phyloP scores from a whole-genome alignment of 2,888 invertebrate genomes.

The Cheilosia pagana region DNA sequence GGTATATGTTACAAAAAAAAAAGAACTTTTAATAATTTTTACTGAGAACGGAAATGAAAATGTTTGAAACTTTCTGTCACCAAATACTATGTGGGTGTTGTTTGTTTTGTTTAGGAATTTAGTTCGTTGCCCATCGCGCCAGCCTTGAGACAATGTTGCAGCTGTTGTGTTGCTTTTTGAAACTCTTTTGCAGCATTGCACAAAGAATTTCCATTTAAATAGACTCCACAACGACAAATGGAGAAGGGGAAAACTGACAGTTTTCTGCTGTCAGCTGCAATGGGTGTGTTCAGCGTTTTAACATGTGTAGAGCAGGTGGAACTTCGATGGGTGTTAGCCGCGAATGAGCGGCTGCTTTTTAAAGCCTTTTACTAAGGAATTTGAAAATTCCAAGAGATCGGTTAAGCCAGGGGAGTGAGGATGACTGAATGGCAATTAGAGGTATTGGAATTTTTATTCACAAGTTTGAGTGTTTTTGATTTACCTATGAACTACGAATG shows the following conservation, averaged over 20 bases:
- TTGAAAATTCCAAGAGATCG: too few species aligned
- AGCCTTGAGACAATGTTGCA: slow-evolving; percentile 11
- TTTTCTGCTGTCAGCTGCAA: neutral
- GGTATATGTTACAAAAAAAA: slow-evolving; percentile 9
- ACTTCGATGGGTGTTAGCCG: too few species aligned
- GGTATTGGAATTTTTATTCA: too few species aligned
- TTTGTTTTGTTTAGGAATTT: neutral
- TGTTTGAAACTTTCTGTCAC: neutral
- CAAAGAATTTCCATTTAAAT: neutral
- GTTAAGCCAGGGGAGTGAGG: too few species aligned
- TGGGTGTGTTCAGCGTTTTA: neutral
- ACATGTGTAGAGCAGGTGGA: neutral
- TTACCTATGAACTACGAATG: too few species aligned
- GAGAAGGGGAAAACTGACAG: neutral
- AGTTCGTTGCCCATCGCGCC: neutral
- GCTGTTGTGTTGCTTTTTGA: neutral
- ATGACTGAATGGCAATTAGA: too few species aligned
- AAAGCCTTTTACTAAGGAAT: too few species aligned
- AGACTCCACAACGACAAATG: neutral
- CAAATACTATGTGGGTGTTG: slow-evolving; percentile 19
- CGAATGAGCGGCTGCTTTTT: too few species aligned
- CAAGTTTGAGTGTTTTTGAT: too few species aligned
- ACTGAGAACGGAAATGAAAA: slow-evolving; percentile 43
- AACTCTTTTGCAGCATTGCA: neutral
- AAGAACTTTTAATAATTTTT: slow-evolving; percentile 21